Evolutionary conservation across 2,797 vertebrate species (phyloP), one percentile per base, ranked within the genome.

Genomic region (Gallinago stenura): DNA sequence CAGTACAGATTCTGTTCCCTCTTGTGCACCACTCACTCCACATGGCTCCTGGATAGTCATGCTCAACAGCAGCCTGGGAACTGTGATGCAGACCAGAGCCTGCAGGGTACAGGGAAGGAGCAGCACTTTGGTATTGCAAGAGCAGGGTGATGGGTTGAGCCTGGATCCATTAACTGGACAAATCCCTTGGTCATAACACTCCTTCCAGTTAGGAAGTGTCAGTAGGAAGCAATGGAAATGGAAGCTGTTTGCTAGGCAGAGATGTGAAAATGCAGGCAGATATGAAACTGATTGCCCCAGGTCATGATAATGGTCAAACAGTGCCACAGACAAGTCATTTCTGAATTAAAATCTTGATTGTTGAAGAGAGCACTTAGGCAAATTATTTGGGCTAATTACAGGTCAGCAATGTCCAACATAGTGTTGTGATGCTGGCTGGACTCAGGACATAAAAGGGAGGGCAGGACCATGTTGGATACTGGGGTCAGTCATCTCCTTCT

Each of bases 281-380:
- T 86, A 68, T 10, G 30, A 45, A 88, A 56, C 22, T 31, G 53
- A 58, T 68, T 58, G 10, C 20, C 25, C 15, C 4, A 46, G 60
- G 18, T 8, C 0, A 0, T n/a, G 24, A 24, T 20, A 73, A 31
- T 10, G 8, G 11, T 17, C 43, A 50, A 62, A 57, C 28, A 43
- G 15, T 18, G 60, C 5, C 28, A 35, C 18, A 56, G 48, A 15
- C 5, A 18, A 50, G 6, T 56, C 4, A 66, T 37, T 39, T 69
- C 39, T 77, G 45, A 86, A 64, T 37, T 64, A 85, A 92, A 78
- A 70, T 87, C 46, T 7, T 80, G 53, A 41, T 41, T 37, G 15
- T 31, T 70, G 48, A 84, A 80, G n/a, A 71, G 9, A 41, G 7
- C 10, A 24, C 43, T 46, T 43, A 28, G 31, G 31, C 12, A 73